These are phyloP conservation scores for Magallana angulata DNA, from an alignment of 1,140 invertebrate species.

Conservation along the genomic window DNA sequence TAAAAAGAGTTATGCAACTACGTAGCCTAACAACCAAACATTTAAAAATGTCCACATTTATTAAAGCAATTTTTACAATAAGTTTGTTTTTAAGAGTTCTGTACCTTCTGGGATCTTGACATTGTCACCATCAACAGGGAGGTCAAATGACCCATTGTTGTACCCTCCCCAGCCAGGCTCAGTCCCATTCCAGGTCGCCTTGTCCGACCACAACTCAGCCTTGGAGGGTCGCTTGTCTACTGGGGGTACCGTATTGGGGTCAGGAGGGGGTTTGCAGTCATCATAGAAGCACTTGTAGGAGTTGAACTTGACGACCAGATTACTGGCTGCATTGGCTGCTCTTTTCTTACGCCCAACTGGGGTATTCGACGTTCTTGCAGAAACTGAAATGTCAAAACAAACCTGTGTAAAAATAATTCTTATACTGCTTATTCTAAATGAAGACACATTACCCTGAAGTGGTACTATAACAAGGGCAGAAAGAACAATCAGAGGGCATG, in stretches of 20 bases:
- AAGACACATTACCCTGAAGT: no score
- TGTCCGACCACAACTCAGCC: conserved; percentile 58
- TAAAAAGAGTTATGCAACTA: no score
- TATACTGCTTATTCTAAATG: no score
- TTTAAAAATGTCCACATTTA: no score
- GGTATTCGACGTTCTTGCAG: background rate
- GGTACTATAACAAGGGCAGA: no score
- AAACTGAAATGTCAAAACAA: background rate
- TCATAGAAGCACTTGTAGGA: conserved; percentile 52
- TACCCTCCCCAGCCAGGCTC: conserved; percentile 24
- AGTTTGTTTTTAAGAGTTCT: no score
- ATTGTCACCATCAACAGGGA: conserved; percentile 63
- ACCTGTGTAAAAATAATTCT: no score
- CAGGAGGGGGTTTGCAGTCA: conserved; percentile 64
- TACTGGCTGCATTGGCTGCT: background rate
- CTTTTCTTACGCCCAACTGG: conserved; percentile 28
- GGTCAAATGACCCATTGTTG: conserved; percentile 8
- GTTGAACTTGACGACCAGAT: conserved; percentile 9
- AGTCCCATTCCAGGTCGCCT: conserved; percentile 50
- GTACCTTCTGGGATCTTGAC: conserved; percentile 70
- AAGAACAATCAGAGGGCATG: no score
- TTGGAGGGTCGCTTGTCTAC: conserved; percentile 46
- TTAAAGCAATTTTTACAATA: no score
- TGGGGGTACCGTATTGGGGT: conserved; percentile 68
- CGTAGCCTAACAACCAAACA: no score